Evolutionary conservation across 1,140 invertebrate species (phyloP), one percentile per base, ranked within the genome.

Genomic region (Limonius californicus): DNA sequence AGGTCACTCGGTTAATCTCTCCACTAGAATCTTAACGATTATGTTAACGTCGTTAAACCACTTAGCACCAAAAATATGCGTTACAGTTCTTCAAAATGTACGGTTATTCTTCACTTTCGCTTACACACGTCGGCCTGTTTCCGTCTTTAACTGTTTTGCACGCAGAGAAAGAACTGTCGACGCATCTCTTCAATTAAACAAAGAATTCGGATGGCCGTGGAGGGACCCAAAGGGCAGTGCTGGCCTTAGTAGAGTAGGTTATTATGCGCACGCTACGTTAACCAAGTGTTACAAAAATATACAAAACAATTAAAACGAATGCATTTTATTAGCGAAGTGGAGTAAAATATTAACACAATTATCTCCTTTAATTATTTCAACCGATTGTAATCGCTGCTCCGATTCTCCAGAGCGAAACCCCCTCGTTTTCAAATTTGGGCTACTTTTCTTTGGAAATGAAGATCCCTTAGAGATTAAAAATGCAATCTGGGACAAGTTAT

Each of bases 211-310:
- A n/a, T n/a, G n/a, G n/a, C n/a, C n/a, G n/a, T n/a, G n/a, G n/a
- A n/a, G n/a, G n/a, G n/a, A n/a, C n/a, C n/a, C n/a, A n/a, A n/a
- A n/a, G n/a, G n/a, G n/a, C n/a, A n/a, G n/a, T 30, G 20, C 32
- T 57, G 45, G 35, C 45, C 23, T 59, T 45, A 59, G 57, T 59
- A 27, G 57, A 59, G 57, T 59, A 59, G 57, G 57, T 59, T 59
- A 59, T 23, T 47, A 23, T 27, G 3, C 23, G 23, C 9, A 59
- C 42, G 57, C 42, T 59, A 59, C 18, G 47, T 59, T 59, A 47
- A 59, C 42, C 57, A 59, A 47, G 23, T 59, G 57, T 59, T 47
- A 45, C 57, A 59, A 45, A 47, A 23, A n/a, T 12, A 57, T 18
- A 32, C n/a, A 43, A 35, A 57, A 43, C n/a, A 57, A 21, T 20